phyloP scores from a whole-genome alignment of 2,797 vertebrate genomes.

The Lindbergichthys nudifrons region DNA sequence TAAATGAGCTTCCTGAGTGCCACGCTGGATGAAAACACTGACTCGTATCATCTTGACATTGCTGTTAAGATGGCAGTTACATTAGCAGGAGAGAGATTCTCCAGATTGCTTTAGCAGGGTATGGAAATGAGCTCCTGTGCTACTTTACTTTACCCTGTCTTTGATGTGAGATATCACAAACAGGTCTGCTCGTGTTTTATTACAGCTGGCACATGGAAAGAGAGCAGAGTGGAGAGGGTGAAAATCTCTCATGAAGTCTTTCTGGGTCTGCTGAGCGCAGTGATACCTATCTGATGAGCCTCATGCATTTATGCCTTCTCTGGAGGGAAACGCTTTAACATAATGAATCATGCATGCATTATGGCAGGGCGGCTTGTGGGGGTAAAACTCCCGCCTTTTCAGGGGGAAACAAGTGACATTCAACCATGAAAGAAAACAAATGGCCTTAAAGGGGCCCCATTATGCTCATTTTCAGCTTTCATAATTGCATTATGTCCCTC shows the following conservation, averaged over 20 bases:
- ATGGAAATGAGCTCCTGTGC: constrained; percentile 71
- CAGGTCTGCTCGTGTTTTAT: constrained; percentile 68
- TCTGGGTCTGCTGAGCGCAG: constrained; percentile 56
- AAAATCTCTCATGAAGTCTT: constrained; percentile 49
- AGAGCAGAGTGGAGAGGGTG: constrained; percentile 12
- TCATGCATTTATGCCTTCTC: constrained; percentile 61
- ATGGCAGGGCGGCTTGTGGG: neutral
- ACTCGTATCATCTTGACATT: constrained; percentile 44
- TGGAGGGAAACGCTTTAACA: constrained; percentile 34
- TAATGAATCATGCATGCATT: constrained; percentile 58
- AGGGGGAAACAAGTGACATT: constrained; percentile 20
- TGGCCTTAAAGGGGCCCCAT: constrained; percentile 6
- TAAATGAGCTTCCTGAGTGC: constrained; percentile 43
- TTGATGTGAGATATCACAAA: constrained; percentile 74
- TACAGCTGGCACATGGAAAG: constrained; percentile 58
- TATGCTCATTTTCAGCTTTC: too few species aligned
- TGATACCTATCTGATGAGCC: constrained; percentile 67
- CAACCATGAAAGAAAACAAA: constrained; percentile 13
- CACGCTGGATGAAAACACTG: constrained; percentile 25
- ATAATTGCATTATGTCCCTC: too few species aligned
- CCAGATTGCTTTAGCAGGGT: constrained; percentile 54
- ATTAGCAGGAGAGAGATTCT: constrained; percentile 54
- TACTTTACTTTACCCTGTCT: constrained; percentile 62
- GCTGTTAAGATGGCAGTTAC: constrained; percentile 46
- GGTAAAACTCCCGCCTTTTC: constrained; percentile 27